Evolutionary conservation across 2,113 vertebrate genomes (phyloP), one percentile per base, ranked within the genome.

Genomic region (Mobula hypostoma): DNA sequence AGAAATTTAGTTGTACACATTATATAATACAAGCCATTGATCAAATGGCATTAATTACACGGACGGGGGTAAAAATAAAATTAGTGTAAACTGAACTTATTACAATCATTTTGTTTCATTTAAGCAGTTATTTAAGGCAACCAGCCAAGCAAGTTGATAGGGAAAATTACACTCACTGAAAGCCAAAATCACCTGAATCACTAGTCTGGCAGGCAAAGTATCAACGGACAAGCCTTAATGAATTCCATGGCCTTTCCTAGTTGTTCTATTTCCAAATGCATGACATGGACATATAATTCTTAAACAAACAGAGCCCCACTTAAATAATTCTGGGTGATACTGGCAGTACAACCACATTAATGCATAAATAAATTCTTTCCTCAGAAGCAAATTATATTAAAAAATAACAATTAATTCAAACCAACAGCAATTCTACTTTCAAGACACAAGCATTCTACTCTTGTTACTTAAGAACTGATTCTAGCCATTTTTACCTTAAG

Each of bases 401-500:
- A 74, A 21, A 74, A 74, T 74, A 19, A 74, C 21, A 24, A 24
- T 21, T 21, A 1, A 74, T 21, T 74, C 72, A 74, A 74, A 24
- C 72, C 72, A 74, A 21, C 72, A 29, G 27, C 24, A 29, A 11
- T 7, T 85, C 61, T n/a, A n/a, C 15, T 5, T 27, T n/a, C 15
- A 12, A 88, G 61, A 63, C 83, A 88, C 24, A 88, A 63, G 48
- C 48, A 24, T 29, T 63, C 58, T 66, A 66, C 19, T 27, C 24
- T 85, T 27, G 19, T 56, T 29, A 70, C 5, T 72, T 21, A 40
- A 48, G 21, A 29, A 74, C 48, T 9, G 6, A 21, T 19, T 66
- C 74, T 19, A 94, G 48, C 74, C 61, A 74, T 74, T 63, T 80
- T 97, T 97, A 99, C 99, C 98, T 99, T 99, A 94, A 99, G 96